These are phyloP conservation scores for Pomatostomus ruficeps DNA, from an alignment of 2,113 vertebrate genomes.

Conservation along the genomic window DNA sequence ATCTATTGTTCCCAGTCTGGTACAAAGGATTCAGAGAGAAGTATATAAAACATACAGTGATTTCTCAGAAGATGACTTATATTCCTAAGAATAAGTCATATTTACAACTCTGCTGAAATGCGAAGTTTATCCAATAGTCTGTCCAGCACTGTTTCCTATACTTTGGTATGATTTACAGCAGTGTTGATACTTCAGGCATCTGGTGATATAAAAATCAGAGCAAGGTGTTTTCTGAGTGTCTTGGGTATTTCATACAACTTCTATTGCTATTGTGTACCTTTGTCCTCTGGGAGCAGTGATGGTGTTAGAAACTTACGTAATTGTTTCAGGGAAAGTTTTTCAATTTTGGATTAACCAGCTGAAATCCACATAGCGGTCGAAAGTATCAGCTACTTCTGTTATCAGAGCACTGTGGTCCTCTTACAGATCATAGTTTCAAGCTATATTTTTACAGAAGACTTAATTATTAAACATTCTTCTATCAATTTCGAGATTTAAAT, in stretches of 20 bases:
- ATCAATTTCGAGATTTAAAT: neutral
- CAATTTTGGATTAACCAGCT: neutral
- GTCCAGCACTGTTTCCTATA: neutral
- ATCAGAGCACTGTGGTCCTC: neutral
- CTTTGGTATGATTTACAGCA: neutral
- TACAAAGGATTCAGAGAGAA: neutral
- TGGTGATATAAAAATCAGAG: neutral
- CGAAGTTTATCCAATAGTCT: neutral
- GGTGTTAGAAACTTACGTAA: neutral
- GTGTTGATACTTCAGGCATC: neutral
- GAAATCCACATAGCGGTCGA: neutral
- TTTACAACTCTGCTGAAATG: neutral
- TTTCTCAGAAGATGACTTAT: neutral
- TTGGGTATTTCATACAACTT: neutral
- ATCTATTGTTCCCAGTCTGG: neutral
- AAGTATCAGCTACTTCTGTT: neutral
- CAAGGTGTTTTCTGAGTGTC: neutral
- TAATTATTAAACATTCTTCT: neutral
- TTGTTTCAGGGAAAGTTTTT: neutral
- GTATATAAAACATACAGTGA: neutral
- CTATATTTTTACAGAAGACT: neutral
- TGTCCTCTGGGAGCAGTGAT: neutral
- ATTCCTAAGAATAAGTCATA: neutral
- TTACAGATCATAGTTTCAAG: neutral
- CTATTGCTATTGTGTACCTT: neutral